Base-by-base conservation (phyloP, 2,797 vertebrate species). In the Sternarchorhynchus goeldii region DNA sequence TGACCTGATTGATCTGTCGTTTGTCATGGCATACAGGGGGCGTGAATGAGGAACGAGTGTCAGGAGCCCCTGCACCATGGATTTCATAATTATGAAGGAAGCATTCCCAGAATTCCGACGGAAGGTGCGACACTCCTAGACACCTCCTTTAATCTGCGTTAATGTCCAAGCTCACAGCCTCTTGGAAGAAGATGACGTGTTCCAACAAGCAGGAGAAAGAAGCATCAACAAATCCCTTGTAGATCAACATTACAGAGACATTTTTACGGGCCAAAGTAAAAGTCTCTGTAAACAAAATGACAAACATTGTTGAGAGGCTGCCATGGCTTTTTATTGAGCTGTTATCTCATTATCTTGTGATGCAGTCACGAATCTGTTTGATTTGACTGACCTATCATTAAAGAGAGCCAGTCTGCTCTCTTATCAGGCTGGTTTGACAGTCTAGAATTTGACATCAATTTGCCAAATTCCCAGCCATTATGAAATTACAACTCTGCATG, bases 1-100 rank as follows among this genome's bases (percentile, higher is more conserved):
- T 50, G 45, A 50, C 3, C 84, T 75, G 65, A 59, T n/a, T 39
- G 53, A 80, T 65, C 18, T 70, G 62, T 31, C 50, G 71, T 39
- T 56, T 32, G 65, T 25, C 6, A 29, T 68, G 75, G 69, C 39
- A 53, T 72, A 57, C 73, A 79, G n/a, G 16, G 56, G 20, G 72
- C 8, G 29, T 5, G 73, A 31, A 57, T 68, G 57, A 81, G 77
- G 73, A 76, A 71, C 84, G 77, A 79, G 58, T 75, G 81, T 75
- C 77, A 73, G 83, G 81, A 85, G 85, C 72, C 84, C 80, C 84
- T 87, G 81, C 79, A 87, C 71, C 56, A 29, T 66, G 76, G 82
- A 91, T 90, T 88, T 89, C 90, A 89, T 91, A 92, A 92, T 91
- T 92, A 91, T 88, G 85, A 91, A 50, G 85, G 81, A 88, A 85